phyloP scores from a whole-genome alignment of 2,797 vertebrate species.

The Ambastaia sidthimunki region DNA sequence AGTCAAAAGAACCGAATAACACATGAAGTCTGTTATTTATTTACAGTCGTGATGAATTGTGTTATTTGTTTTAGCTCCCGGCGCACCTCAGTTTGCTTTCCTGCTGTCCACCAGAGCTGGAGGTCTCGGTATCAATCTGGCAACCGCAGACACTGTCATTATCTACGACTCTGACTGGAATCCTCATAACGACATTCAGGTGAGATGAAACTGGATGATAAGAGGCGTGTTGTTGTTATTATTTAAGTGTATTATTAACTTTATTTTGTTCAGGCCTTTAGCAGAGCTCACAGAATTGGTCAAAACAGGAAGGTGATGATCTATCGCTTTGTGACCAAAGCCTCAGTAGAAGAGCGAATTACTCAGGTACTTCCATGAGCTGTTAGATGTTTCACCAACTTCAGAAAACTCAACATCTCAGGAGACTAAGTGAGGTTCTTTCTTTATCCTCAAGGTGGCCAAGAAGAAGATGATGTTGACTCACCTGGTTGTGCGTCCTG shows the following conservation, averaged over 20 bases:
- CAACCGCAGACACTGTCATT: slow-evolving; percentile 96
- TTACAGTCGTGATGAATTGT: background rate
- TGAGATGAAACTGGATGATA: slow-evolving; percentile 52
- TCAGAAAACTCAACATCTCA: background rate
- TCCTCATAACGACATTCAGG: slow-evolving; percentile 99
- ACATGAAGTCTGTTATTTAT: background rate
- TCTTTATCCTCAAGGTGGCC: slow-evolving; percentile 79
- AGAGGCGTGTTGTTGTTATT: too few species aligned
- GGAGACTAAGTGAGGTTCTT: background rate
- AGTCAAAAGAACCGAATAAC: background rate
- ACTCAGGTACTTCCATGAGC: slow-evolving; percentile 77
- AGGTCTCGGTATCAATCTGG: slow-evolving; percentile 96
- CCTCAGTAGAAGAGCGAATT: slow-evolving; percentile 96
- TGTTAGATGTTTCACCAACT: background rate
- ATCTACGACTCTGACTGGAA: slow-evolving; percentile 99
- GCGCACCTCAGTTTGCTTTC: slow-evolving; percentile 97
- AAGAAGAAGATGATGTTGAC: slow-evolving; percentile 99
- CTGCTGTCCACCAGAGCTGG: slow-evolving; percentile 96
- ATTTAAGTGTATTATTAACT: background rate
- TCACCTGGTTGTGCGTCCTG: slow-evolving; percentile 94
- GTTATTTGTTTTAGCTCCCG: slow-evolving; percentile 81
- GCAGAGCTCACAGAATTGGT: slow-evolving; percentile 97
- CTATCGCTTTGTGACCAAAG: slow-evolving; percentile 97
- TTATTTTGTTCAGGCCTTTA: slow-evolving; percentile 84
- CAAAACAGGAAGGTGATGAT: slow-evolving; percentile 99